Evolutionary conservation across 1,140 invertebrate species (phyloP), one percentile per base, ranked within the genome.

Genomic region (Teleopsis dalmanni): DNA sequence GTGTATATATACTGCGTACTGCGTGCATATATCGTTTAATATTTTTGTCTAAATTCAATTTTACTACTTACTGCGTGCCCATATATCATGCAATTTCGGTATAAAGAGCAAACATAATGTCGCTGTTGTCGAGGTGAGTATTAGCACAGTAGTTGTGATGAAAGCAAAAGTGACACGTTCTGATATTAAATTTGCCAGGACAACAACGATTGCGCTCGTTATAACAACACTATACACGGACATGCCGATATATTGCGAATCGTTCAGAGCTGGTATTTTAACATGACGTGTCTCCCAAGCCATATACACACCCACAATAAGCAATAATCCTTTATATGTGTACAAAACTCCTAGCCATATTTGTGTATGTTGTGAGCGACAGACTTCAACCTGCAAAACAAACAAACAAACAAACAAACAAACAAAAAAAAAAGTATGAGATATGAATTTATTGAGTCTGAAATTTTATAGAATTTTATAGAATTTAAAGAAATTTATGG

Each of bases 211-310:
- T 5, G 83, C 79, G 36, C 87, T 88, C 23, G 87, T 91, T 48
- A 94, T 87, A 13, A 95, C 88, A 2, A 91, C 89, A 42, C 87
- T 91, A 66, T 95, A 95, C 1, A 95, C 90, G 54, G 87, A 91
- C 63, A 94, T 83, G 4, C 88, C 88, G 54, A 98, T 97, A 71
- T 96, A 95, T 67, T 97, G 93, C 13, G 91, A 95, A 72, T 98
- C 95, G 68, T 98, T 98, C 9, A 98, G 73, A 0, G 92, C 93
- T n/a, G 92, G 88, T 56, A 98, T 94, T 70, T 90, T 95, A 1
- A 98, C 93, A 59, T 95, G 87, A 41, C 94, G 82, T 11, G 95
- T 98, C 76, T 98, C 93, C 95, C 95, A 98, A 1, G 95, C 95
- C 81, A 98, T 88, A 72, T 96, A 98, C 35, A 94, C 89, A 1